Conservation (phyloP, 2,113 vertebrate species). For the Otolemur garnettii region DNA sequence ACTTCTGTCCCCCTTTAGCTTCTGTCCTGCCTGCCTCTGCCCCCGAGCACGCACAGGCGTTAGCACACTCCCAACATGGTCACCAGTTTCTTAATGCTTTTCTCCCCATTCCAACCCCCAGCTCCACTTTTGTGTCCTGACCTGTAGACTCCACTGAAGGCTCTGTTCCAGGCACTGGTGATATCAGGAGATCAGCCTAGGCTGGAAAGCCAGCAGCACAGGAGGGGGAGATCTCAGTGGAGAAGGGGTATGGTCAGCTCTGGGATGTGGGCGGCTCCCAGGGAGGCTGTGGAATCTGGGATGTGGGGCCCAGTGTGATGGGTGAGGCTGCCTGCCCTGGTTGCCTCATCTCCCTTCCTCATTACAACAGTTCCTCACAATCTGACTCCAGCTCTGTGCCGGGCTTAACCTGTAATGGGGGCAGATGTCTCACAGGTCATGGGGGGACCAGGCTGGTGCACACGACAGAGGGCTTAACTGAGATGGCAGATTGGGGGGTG, state of each 20-base stretch:
- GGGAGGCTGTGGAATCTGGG: not conserved
- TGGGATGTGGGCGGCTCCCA: not conserved
- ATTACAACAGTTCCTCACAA: slow-evolving; percentile 22
- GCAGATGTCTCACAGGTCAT: not conserved
- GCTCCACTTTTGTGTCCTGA: not conserved
- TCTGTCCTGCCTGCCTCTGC: not conserved
- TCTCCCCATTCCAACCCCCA: no score
- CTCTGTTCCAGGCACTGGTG: not conserved
- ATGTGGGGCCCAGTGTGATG: not conserved
- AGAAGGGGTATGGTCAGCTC: not conserved
- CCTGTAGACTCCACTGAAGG: not conserved
- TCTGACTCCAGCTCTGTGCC: not conserved
- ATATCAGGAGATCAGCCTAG: not conserved
- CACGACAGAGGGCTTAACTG: not conserved
- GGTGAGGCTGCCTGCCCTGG: not conserved
- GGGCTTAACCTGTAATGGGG: slow-evolving; percentile 42
- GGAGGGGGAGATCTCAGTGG: not conserved
- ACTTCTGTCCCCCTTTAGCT: not conserved
- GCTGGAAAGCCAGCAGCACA: not conserved
- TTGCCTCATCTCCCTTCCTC: slow-evolving; percentile 53
- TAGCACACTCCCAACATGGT: not conserved
- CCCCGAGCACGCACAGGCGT: not conserved
- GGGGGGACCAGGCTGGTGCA: not conserved
- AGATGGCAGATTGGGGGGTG: not conserved
- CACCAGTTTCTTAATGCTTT: not conserved